Evolutionary conservation across 1,140 invertebrate species (phyloP).

Genomic region (Lamellibrachia luymesi): DNA sequence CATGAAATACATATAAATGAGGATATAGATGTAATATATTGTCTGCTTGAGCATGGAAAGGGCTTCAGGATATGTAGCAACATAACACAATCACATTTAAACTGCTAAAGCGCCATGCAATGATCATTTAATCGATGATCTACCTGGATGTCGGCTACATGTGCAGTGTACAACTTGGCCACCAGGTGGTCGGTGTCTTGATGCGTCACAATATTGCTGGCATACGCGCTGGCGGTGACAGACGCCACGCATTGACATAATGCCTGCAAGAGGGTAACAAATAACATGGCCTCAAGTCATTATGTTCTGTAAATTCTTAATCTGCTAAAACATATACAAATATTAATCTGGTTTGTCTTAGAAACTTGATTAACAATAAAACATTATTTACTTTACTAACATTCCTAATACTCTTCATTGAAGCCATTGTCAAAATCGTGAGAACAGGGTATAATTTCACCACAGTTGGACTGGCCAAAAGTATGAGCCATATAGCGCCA

Average conservation of each 20-base stretch:
- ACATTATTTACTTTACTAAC: background rate
- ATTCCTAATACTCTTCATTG: background rate
- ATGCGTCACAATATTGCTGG: slow-evolving; percentile 11
- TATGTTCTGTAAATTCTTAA: too few relatives aligned
- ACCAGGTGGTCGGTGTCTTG: slow-evolving; percentile 11
- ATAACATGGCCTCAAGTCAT: too few relatives aligned
- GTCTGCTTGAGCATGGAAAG: too few relatives aligned
- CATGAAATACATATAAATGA: too few relatives aligned
- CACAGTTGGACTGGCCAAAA: background rate
- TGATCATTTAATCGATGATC: background rate
- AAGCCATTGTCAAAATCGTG: background rate
- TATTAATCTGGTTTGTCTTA: too few relatives aligned
- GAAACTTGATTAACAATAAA: background rate
- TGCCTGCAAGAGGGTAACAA: background rate
- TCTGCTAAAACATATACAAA: too few relatives aligned
- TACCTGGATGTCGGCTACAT: slow-evolving; percentile 4
- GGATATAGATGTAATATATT: too few relatives aligned
- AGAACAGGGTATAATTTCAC: background rate
- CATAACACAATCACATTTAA: background rate
- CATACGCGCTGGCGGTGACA: background rate
- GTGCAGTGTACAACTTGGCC: slow-evolving; percentile 13
- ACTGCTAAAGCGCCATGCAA: background rate
- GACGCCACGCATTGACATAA: slow-evolving; percentile 10
- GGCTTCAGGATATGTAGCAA: too few relatives aligned
- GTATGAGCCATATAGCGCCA: background rate